These are phyloP conservation scores for Anastatus disparis DNA, from an alignment of 1,140 invertebrate genomes.

Conservation along the genomic window DNA sequence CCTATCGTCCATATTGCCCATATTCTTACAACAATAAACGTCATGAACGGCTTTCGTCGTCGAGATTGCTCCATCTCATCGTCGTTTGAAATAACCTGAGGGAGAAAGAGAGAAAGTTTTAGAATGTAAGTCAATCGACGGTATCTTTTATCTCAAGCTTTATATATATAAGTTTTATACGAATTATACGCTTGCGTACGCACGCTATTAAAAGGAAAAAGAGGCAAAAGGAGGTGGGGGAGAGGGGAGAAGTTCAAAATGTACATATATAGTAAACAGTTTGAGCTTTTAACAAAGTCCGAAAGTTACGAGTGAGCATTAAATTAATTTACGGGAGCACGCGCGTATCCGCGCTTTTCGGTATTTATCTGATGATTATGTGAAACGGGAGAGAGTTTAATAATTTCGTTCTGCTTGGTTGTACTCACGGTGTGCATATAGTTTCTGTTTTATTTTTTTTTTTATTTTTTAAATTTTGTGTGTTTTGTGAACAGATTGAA, in stretches of 20 bases:
- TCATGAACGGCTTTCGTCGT: constrained; percentile 34
- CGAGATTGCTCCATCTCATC: constrained; percentile 37
- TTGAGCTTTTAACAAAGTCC: background rate
- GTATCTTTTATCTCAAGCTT: background rate
- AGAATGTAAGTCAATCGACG: background rate
- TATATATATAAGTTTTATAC: constrained; percentile 1
- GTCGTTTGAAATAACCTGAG: background rate
- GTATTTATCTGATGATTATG: constrained; percentile 18
- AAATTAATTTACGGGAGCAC: constrained; percentile 10
- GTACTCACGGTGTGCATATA: no score
- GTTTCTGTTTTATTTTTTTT: no score
- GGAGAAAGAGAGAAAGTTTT: background rate
- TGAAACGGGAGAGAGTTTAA: constrained; percentile 11
- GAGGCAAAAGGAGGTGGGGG: no score
- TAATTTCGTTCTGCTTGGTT: constrained; percentile 5
- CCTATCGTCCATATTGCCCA: constrained; percentile 34
- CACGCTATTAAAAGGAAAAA: background rate
- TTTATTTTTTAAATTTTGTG: no score
- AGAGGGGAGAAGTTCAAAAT: no score
- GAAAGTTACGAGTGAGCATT: background rate
- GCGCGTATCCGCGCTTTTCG: no score
- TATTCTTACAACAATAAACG: constrained; percentile 43
- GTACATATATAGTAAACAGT: no score
- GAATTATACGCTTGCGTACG: background rate
- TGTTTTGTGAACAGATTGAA: no score